Percentiles rank a stretch among this genome's conserved stretches.
Evolutionary conservation across 1,140 invertebrate species (phyloP).

Genomic region (Rhyzopertha dominica): DNA sequence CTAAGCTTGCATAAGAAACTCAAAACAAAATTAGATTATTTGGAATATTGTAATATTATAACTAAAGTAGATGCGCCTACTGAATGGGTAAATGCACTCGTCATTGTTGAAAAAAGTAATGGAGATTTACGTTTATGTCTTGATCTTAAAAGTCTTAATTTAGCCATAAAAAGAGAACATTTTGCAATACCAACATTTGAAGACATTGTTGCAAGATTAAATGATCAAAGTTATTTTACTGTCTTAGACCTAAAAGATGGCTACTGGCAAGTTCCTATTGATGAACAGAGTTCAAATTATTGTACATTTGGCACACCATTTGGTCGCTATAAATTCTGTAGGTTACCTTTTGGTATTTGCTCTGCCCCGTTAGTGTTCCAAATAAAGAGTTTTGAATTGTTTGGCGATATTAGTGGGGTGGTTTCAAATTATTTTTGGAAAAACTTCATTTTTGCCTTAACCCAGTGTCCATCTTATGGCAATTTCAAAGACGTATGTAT

Average conservation of each 20-base stretch:
- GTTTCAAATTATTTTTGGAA: too few relatives aligned
- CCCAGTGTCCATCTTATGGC: too few relatives aligned
- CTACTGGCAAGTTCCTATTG: slow-evolving; percentile 37
- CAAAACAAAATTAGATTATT: slow-evolving; percentile 4
- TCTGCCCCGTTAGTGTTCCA: slow-evolving; percentile 46
- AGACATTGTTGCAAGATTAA: slow-evolving; percentile 42
- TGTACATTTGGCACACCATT: slow-evolving; percentile 45
- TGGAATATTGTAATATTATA: slow-evolving; percentile 13
- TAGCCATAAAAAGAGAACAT: slow-evolving; percentile 42
- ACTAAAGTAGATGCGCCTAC: slow-evolving; percentile 37
- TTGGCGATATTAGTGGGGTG: too few relatives aligned
- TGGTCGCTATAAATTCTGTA: slow-evolving; percentile 38
- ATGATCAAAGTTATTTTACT: slow-evolving; percentile 43
- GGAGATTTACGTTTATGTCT: slow-evolving; percentile 48
- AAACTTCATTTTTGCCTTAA: too few relatives aligned
- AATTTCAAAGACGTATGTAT: too few relatives aligned
- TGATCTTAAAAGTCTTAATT: slow-evolving; percentile 50
- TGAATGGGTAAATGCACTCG: slow-evolving; percentile 48
- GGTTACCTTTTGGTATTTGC: slow-evolving; percentile 44
- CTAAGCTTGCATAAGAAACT: too few relatives aligned
- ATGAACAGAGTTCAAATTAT: slow-evolving; percentile 36
- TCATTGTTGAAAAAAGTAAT: slow-evolving; percentile 48
- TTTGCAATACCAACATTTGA: slow-evolving; percentile 45
- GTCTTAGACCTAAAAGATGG: slow-evolving; percentile 46
- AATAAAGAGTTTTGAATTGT: too few relatives aligned